Evolutionary conservation across 2,797 vertebrate genomes (phyloP).

Genomic region (Antrozous pallidus): DNA sequence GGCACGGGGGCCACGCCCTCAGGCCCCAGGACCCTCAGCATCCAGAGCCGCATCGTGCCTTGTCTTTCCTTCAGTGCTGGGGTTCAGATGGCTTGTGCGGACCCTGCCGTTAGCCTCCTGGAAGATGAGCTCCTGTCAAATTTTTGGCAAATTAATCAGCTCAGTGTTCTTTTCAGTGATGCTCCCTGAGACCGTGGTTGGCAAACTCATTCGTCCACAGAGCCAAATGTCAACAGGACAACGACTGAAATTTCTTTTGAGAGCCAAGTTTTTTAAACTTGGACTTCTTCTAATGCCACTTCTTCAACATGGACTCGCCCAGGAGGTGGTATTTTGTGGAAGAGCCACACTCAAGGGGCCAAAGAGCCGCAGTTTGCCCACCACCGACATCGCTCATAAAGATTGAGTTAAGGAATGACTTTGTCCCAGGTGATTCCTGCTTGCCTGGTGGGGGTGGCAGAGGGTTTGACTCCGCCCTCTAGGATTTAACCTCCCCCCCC

Average conservation of each 20-base stretch:
- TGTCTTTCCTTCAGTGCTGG: neutral
- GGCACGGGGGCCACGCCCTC: neutral
- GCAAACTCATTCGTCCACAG: no score
- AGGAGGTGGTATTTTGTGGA: no score
- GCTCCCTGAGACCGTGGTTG: neutral
- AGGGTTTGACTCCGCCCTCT: no score
- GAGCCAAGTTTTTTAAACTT: no score
- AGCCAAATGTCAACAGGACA: no score
- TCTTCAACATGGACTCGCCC: no score
- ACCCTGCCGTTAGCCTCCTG: constrained; percentile 4
- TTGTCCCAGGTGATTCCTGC: neutral
- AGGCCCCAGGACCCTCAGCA: no score
- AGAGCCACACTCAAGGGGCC: no score
- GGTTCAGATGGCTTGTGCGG: neutral
- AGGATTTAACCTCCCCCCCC: rapidly evolving
- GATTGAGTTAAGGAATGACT: neutral
- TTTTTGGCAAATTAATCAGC: constrained; percentile 19
- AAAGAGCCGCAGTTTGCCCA: no score
- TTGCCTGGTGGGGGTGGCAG: neutral
- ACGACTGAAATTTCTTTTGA: no score
- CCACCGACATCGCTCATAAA: no score
- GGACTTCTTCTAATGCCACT: no score
- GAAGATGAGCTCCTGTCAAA: neutral
- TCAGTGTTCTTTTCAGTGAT: neutral
- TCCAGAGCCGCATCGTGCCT: neutral